Evolutionary conservation across 1,140 invertebrate genomes (phyloP).

Genomic region (Pachypeltis micranthus): DNA sequence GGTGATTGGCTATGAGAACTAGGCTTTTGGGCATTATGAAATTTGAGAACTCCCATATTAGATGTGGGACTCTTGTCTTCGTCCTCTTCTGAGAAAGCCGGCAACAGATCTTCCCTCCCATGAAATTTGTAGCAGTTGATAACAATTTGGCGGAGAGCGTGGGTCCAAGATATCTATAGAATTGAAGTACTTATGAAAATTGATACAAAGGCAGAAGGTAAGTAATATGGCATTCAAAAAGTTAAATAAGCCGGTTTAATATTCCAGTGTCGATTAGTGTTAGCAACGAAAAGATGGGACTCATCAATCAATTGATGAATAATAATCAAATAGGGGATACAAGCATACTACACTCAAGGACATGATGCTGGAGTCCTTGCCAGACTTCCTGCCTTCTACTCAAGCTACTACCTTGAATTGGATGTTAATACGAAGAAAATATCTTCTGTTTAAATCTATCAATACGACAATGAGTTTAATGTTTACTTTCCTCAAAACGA

Average conservation of each 20-base stretch:
- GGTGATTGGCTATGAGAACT: constrained; percentile 5
- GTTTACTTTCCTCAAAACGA: too few relatives aligned
- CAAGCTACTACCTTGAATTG: too few relatives aligned
- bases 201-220: constrained; percentile 21
- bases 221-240: constrained; percentile 7
- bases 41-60: constrained; percentile 52
- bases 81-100: constrained; percentile 85
- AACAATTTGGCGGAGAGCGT: constrained; percentile 91
- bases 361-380: too few relatives aligned
- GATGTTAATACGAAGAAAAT: too few relatives aligned
- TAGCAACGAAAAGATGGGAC: not conserved
- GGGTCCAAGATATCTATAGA: constrained; percentile 93
- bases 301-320: constrained; percentile 11
- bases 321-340: too few relatives aligned
- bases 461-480: too few relatives aligned
- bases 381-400: too few relatives aligned
- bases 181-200: constrained; percentile 24
- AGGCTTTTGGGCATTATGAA: constrained; percentile 33
- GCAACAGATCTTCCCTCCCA: constrained; percentile 86
- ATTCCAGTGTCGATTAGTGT: too few relatives aligned
- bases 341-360: too few relatives aligned
- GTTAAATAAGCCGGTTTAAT: too few relatives aligned
- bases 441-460: too few relatives aligned
- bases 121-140: constrained; percentile 98
- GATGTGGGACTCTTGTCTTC: constrained; percentile 43